A percentile compares a stretch with the other conserved stretches of the same genome.
These are phyloP conservation scores for Euplagia quadripunctaria DNA, from an alignment of 2,888 invertebrate genomes.

Conservation along the genomic window DNA sequence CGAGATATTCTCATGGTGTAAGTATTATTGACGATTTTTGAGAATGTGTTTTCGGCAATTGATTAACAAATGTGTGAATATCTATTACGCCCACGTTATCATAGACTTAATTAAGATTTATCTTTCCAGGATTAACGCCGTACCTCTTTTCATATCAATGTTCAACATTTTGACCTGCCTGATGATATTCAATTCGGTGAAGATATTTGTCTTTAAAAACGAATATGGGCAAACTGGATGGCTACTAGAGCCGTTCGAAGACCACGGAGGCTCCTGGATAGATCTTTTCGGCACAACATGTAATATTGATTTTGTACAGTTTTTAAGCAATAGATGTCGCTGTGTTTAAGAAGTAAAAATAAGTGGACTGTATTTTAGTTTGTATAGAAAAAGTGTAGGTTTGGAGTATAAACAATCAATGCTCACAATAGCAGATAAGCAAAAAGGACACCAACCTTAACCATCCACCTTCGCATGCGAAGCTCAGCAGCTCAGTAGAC, in stretches of 20 bases:
- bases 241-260: slow-evolving; percentile 60
- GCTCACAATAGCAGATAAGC: too few relatives aligned
- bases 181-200: slow-evolving; percentile 68
- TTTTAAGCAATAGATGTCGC: too few relatives aligned
- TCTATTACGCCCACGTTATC: too few relatives aligned
- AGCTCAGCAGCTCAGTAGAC: too few relatives aligned
- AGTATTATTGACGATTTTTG: slow-evolving; percentile 19
- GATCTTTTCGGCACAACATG: slow-evolving; percentile 61
- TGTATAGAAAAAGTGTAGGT: too few relatives aligned
- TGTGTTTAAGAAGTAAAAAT: too few relatives aligned
- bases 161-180: slow-evolving; percentile 69
- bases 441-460: too few relatives aligned
- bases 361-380: too few relatives aligned
- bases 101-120: not conserved
- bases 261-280: slow-evolving; percentile 74
- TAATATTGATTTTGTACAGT: slow-evolving; percentile 45
- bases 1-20: slow-evolving; percentile 72
- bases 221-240: slow-evolving; percentile 32
- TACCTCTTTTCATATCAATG: slow-evolving; percentile 68
- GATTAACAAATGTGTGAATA: too few relatives aligned
- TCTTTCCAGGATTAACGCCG: slow-evolving; percentile 64
- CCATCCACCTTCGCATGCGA: too few relatives aligned
- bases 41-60: not conserved
- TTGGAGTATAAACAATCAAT: too few relatives aligned
- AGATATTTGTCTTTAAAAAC: slow-evolving; percentile 52